Evolutionary conservation across 2,888 invertebrate genomes (phyloP).

Genomic region (Icerya purchasi): DNA sequence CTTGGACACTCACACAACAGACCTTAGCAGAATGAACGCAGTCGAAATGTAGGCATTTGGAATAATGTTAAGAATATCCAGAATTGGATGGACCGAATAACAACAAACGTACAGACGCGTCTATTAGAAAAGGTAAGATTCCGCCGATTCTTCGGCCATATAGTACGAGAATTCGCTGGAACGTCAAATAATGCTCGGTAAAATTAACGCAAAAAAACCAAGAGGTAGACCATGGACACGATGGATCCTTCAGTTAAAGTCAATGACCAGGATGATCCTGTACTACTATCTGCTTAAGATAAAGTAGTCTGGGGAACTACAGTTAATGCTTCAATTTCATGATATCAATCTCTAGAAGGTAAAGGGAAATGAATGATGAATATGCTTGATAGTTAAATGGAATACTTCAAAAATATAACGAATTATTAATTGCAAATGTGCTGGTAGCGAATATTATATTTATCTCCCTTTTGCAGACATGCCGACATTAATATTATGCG

Average conservation of each 20-base stretch:
- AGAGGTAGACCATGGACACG: neutral
- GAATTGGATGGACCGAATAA: neutral
- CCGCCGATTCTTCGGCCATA: neutral
- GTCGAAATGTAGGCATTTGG: neutral
- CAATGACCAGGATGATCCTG: neutral
- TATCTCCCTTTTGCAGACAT: too few relatives aligned
- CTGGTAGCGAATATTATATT: too few relatives aligned
- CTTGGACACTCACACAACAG: neutral
- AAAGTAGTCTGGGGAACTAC: too few relatives aligned
- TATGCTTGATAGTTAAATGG: too few relatives aligned
- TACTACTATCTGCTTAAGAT: too few relatives aligned
- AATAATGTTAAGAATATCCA: neutral
- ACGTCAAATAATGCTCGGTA: neutral
- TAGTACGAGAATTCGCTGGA: neutral
- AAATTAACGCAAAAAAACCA: neutral
- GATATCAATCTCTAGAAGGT: too few relatives aligned
- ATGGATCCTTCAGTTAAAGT: neutral
- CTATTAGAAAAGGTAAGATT: neutral
- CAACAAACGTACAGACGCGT: neutral
- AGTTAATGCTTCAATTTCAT: too few relatives aligned
- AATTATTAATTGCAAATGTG: too few relatives aligned
- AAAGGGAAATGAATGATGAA: too few relatives aligned
- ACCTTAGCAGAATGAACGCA: neutral
- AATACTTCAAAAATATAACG: too few relatives aligned
- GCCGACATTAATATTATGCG: too few relatives aligned